Conservation (phyloP, 92 coral and sea anemone genomes). For the Nematostella vectensis region DNA sequence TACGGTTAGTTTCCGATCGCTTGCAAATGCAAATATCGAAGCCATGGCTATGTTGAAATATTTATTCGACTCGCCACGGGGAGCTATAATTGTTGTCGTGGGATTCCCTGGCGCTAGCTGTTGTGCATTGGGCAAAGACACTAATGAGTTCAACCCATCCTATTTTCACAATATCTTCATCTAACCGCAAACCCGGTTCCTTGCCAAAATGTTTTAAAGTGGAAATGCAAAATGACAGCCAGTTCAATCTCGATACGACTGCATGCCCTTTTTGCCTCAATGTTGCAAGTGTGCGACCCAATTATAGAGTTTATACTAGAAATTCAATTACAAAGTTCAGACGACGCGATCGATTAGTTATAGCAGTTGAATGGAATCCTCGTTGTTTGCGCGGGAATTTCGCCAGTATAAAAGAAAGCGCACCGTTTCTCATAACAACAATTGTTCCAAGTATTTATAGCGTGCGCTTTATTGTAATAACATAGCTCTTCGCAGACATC, state of each 20-base stretch:
- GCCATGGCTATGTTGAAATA: conserved; percentile 57
- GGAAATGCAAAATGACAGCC: conserved; percentile 1
- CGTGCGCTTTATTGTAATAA: too few relatives aligned
- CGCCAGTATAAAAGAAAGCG: neutral
- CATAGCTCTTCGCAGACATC: too few relatives aligned
- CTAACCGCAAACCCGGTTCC: conserved; percentile 21
- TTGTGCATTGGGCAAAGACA: conserved; percentile 20
- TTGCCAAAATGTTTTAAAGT: too few relatives aligned
- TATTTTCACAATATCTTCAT: conserved; percentile 8
- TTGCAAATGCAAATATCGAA: conserved; percentile 61
- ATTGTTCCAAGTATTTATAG: too few relatives aligned
- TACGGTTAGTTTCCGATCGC: neutral
- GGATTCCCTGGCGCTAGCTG: conserved; percentile 30
- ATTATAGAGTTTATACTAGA: neutral
- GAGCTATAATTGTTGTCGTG: conserved; percentile 50
- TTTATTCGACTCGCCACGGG: conserved; percentile 59
- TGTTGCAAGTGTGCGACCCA: neutral
- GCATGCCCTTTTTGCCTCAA: conserved; percentile 1
- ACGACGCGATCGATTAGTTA: neutral
- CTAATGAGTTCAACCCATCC: conserved; percentile 35
- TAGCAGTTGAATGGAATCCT: neutral
- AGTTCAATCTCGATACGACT: neutral
- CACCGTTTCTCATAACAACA: conserved; percentile 3
- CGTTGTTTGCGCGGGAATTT: conserved; percentile 1
- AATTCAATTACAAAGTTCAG: neutral